phyloP scores from a whole-genome alignment of 92 coral and sea anemone genomes.

The Epizoanthus stellaris region DNA sequence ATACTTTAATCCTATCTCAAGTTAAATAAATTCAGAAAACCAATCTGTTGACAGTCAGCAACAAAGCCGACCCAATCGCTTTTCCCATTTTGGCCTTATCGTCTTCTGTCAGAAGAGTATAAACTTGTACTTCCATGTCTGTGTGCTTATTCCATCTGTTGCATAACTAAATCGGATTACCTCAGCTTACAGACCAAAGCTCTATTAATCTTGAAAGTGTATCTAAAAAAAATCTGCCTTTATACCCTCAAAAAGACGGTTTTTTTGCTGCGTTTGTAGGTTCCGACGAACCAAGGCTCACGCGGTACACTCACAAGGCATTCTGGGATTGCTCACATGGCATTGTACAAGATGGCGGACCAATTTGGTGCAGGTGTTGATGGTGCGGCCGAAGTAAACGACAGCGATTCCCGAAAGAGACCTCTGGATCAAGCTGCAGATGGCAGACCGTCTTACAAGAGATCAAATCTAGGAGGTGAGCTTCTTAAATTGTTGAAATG shows the following conservation, averaged over 20 bases:
- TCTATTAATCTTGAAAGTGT: neutral
- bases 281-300: constrained; percentile 2
- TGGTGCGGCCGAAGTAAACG: constrained; percentile 72
- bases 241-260: neutral
- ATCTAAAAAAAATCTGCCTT: neutral
- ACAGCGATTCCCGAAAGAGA: constrained; percentile 93
- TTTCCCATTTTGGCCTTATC: constrained; percentile 23
- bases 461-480: constrained; percentile 97
- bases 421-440: constrained; percentile 89
- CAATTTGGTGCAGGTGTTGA: constrained; percentile 82
- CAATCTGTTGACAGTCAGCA: neutral
- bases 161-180: constrained; percentile 2
- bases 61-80: neutral
- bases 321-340: constrained; percentile 76
- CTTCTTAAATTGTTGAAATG: neutral
- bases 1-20: constrained; percentile 36
- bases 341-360: constrained; percentile 91
- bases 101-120: neutral
- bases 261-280: neutral
- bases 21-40: constrained; percentile 4
- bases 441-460: constrained; percentile 83
- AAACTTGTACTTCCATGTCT: constrained; percentile 3
- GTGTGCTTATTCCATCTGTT: constrained; percentile 2
- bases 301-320: constrained; percentile 59
- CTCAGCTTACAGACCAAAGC: constrained; percentile 1